Percentiles rank a stretch among this genome's conserved stretches.
Evolutionary conservation across 2,113 vertebrate species (phyloP).

Genomic region (Mormyrus iriodes): DNA sequence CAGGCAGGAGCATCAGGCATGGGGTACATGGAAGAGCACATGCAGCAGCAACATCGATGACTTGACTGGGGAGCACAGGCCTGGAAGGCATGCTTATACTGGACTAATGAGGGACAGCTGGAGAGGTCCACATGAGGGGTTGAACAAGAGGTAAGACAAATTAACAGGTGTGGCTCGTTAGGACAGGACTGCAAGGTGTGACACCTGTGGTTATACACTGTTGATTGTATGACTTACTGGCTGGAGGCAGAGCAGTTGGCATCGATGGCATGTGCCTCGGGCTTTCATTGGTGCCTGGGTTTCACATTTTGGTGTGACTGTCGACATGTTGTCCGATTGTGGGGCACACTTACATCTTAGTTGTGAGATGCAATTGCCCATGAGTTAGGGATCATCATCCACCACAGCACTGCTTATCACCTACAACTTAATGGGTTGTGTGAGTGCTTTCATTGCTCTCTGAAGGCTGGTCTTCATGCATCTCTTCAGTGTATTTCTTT

Average conservation of each 20-base stretch:
- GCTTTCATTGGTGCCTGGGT: background rate
- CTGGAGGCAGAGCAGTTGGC: background rate
- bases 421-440: constrained; percentile 12
- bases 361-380: background rate
- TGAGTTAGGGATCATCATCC: background rate
- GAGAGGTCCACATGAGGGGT: too few relatives aligned
- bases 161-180: too few relatives aligned
- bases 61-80: too few relatives aligned
- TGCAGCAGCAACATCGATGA: too few relatives aligned
- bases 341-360: background rate
- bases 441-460: constrained; percentile 3
- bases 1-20: too few relatives aligned
- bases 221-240: background rate
- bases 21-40: too few relatives aligned
- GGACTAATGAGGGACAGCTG: too few relatives aligned
- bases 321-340: background rate
- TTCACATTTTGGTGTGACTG: background rate
- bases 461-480: constrained; percentile 16
- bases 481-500: background rate
- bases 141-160: too few relatives aligned
- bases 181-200: too few relatives aligned
- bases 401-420: background rate
- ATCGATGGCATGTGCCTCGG: background rate
- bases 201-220: background rate
- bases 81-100: too few relatives aligned